Conservation (phyloP, 2,113 vertebrate species). For the Chelonoidis abingdonii region DNA sequence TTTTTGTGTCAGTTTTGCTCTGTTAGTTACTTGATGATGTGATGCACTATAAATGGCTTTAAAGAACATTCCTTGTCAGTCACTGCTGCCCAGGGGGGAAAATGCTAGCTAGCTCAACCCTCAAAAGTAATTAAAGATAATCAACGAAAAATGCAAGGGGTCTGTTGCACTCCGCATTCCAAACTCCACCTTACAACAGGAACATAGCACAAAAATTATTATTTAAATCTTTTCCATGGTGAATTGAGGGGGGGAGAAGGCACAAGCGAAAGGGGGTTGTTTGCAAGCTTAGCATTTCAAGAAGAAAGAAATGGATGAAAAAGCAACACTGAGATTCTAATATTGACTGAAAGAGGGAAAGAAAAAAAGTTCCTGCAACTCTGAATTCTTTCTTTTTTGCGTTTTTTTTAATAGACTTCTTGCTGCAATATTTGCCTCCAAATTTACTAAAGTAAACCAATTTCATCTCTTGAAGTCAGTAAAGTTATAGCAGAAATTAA, state of each 20-base stretch:
- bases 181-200: slow-evolving; percentile 79
- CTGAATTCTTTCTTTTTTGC: not conserved
- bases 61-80: slow-evolving; percentile 80
- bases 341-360: not conserved
- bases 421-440: slow-evolving; percentile 53
- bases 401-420: slow-evolving; percentile 51
- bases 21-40: slow-evolving; percentile 72
- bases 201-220: slow-evolving; percentile 45
- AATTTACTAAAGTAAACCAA: slow-evolving; percentile 8
- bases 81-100: slow-evolving; percentile 69
- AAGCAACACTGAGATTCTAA: not conserved
- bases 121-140: slow-evolving; percentile 87
- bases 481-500: not conserved
- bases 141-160: slow-evolving; percentile 82
- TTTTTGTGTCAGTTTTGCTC: slow-evolving; percentile 73
- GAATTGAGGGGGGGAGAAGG: accelerated
- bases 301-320: not conserved
- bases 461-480: not conserved
- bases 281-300: not conserved
- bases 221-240: slow-evolving; percentile 68
- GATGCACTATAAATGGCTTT: slow-evolving; percentile 75
- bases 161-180: slow-evolving; percentile 76
- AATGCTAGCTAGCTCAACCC: slow-evolving; percentile 71
- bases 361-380: not conserved
- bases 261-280: not conserved